A percentile compares a stretch with the other conserved stretches of the same genome.
These are phyloP conservation scores for Anarrhichthys ocellatus DNA, from an alignment of 2,113 vertebrate species.

Conservation along the genomic window DNA sequence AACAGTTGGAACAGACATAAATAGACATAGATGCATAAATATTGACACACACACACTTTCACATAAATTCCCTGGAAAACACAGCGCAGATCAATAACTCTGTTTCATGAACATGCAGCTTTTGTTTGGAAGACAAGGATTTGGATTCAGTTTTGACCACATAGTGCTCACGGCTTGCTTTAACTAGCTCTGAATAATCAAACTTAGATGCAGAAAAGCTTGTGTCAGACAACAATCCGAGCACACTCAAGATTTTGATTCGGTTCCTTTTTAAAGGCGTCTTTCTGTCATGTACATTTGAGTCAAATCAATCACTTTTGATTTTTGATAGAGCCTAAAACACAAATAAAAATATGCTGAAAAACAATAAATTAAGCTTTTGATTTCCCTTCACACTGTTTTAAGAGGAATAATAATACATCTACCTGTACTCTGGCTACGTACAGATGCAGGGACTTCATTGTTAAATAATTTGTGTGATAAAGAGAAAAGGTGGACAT, in stretches of 20 bases:
- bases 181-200: slow-evolving; percentile 66
- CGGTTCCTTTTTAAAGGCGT: slow-evolving; percentile 42
- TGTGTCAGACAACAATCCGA: slow-evolving; percentile 58
- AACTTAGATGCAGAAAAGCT: slow-evolving; percentile 55
- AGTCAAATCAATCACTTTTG: slow-evolving; percentile 51
- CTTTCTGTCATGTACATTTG: slow-evolving; percentile 29
- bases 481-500: not conserved
- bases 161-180: slow-evolving; percentile 57
- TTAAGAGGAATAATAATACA: not conserved
- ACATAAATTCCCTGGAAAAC: slow-evolving; percentile 43
- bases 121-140: slow-evolving; percentile 72
- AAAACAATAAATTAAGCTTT: not conserved
- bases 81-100: slow-evolving; percentile 67
- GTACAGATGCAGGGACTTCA: not conserved
- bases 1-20: slow-evolving; percentile 58
- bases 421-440: not conserved
- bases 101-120: slow-evolving; percentile 60
- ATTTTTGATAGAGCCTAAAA: not conserved
- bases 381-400: not conserved
- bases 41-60: slow-evolving; percentile 51
- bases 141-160: slow-evolving; percentile 69
- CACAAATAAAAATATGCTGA: not conserved
- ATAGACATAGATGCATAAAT: slow-evolving; percentile 57
- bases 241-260: slow-evolving; percentile 51
- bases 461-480: not conserved